phyloP scores from a whole-genome alignment of 2,797 vertebrate genomes.

The Danio tinwini region DNA sequence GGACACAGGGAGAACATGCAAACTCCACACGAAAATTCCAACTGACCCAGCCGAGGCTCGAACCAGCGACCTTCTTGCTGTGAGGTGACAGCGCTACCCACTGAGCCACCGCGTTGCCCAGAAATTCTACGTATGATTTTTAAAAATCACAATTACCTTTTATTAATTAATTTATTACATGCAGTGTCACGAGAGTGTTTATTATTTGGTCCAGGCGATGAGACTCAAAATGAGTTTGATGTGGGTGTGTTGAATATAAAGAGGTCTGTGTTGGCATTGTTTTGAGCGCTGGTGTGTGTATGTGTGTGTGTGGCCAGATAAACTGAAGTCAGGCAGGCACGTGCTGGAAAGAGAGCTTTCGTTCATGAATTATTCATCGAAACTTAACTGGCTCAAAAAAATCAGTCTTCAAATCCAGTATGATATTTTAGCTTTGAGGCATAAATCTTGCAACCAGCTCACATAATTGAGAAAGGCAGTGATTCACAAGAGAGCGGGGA shows the following conservation, averaged over 20 bases:
- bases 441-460: slow-evolving; percentile 20
- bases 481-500: slow-evolving; percentile 14
- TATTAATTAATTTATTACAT: no score
- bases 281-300: background rate
- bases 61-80: no score
- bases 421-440: slow-evolving; percentile 43
- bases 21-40: no score
- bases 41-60: no score
- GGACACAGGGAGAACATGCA: no score
- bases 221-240: background rate
- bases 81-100: no score
- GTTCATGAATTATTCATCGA: slow-evolving; percentile 48
- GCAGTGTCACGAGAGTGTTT: background rate
- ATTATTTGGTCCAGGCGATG: background rate
- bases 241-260: slow-evolving; percentile 13
- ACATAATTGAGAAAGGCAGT: slow-evolving; percentile 37
- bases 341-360: slow-evolving; percentile 23
- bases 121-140: no score
- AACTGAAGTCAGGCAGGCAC: slow-evolving; percentile 8
- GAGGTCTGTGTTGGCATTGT: slow-evolving; percentile 22
- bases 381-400: slow-evolving; percentile 38
- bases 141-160: no score
- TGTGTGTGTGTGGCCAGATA: slow-evolving; percentile 14
- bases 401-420: slow-evolving; percentile 23
- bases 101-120: no score